A percentile compares a stretch with the other conserved stretches of the same genome.
These are phyloP conservation scores for Crossaster papposus DNA, from an alignment of 53 echinoderm and acorn worm species.

Conservation along the genomic window DNA sequence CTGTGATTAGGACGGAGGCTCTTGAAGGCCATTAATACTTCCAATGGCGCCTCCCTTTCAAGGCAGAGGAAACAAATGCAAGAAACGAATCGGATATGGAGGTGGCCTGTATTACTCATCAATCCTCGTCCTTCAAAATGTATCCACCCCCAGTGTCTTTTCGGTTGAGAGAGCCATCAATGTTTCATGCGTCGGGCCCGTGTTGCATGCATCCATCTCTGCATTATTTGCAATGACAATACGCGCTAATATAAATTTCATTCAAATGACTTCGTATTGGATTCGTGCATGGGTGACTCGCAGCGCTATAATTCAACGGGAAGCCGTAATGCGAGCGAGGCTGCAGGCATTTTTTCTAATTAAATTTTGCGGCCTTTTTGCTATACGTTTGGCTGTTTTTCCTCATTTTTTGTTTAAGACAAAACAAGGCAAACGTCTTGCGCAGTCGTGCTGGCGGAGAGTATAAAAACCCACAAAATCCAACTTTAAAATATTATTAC, in stretches of 20 bases:
- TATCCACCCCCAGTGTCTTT: not conserved
- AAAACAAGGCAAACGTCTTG: not conserved
- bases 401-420: not conserved
- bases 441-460: no score
- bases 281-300: not conserved
- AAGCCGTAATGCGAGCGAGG: not conserved
- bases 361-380: not conserved
- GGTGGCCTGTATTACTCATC: conserved; percentile 28
- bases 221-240: conserved; percentile 13
- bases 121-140: conserved; percentile 24
- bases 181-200: not conserved
- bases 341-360: not conserved
- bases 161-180: not conserved
- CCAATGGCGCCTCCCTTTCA: not conserved
- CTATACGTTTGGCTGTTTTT: not conserved
- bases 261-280: not conserved
- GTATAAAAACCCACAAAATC: no score
- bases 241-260: conserved; percentile 16
- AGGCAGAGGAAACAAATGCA: conserved; percentile 1
- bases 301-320: not conserved
- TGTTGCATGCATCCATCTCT: not conserved
- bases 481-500: no score
- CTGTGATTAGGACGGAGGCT: not conserved
- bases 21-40: not conserved
- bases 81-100: conserved; percentile 45